These are phyloP conservation scores for Python bivittatus DNA, from an alignment of 2,113 vertebrate species.

Conservation along the genomic window DNA sequence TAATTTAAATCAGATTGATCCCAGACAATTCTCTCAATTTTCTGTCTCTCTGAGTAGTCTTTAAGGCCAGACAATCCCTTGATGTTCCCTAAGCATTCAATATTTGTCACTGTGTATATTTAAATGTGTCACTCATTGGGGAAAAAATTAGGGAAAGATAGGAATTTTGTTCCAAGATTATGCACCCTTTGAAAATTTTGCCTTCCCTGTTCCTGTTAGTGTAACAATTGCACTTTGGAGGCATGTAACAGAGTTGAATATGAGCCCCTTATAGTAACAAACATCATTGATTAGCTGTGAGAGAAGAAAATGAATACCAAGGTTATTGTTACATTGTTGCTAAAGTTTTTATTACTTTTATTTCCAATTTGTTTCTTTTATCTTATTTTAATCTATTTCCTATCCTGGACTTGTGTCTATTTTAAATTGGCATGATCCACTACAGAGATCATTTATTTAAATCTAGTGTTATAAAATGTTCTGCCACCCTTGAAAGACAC, in stretches of 20 bases:
- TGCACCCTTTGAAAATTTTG: neutral
- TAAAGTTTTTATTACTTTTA: neutral
- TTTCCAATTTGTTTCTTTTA: neutral
- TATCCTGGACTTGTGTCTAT: constrained; percentile 10
- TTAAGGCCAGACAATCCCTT: neutral
- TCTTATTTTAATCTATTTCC: constrained; percentile 12
- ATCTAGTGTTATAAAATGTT: neutral
- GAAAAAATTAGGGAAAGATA: neutral
- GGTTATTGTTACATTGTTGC: constrained; percentile 18
- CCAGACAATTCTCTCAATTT: neutral
- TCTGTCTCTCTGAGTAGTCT: neutral
- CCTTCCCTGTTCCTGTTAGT: neutral
- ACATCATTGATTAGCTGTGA: neutral
- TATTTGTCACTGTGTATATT: neutral
- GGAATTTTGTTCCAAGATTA: neutral
- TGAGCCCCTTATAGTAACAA: neutral
- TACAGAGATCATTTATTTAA: neutral
- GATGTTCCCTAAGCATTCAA: neutral
- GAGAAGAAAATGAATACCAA: constrained; percentile 19
- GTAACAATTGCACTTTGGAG: constrained; percentile 12
- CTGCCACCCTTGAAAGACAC: neutral
- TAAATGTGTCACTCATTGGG: neutral
- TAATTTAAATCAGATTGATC: neutral
- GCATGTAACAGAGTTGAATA: neutral
- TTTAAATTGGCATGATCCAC: constrained; percentile 33